phyloP scores from a whole-genome alignment of 2,797 vertebrate genomes.

The Hydrolagus colliei region DNA sequence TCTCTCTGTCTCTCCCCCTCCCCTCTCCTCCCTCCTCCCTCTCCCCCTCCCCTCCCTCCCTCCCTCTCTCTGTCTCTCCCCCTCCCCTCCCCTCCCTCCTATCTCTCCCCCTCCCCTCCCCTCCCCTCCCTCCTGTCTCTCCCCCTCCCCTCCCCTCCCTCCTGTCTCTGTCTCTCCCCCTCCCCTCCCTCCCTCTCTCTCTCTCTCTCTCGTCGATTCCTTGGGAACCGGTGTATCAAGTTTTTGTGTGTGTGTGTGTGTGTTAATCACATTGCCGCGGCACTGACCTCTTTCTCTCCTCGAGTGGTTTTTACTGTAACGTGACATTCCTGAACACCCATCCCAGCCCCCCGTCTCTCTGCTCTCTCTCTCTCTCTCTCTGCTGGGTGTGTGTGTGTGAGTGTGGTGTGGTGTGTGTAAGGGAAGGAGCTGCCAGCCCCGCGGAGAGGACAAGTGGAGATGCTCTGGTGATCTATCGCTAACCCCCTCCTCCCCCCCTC shows the following conservation, averaged over 20 bases:
- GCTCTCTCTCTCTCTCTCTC: conserved; percentile 56
- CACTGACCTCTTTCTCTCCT: conserved; percentile 64
- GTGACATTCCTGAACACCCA: conserved; percentile 29
- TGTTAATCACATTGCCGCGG: conserved; percentile 71
- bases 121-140: no score
- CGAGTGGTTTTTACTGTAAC: conserved; percentile 8
- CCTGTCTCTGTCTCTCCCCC: conserved; percentile 48
- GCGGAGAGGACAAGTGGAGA: conserved; percentile 46
- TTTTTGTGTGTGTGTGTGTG: no score
- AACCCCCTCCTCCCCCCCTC: no score
- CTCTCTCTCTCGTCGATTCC: conserved; percentile 69
- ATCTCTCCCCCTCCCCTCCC: no score
- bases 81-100: no score
- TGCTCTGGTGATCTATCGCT: no score
- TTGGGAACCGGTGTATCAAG: conserved; percentile 98
- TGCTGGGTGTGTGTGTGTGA: conserved; percentile 50
- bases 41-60: no score
- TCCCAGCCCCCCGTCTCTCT: conserved; percentile 48
- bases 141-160: no score
- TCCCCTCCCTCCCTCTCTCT: conserved; percentile 37
- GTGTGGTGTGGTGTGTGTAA: conserved; percentile 39
- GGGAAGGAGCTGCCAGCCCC: conserved; percentile 37
- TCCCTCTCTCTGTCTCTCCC: no score
- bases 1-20: no score
- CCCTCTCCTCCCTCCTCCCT: no score